These are phyloP conservation scores for Drosophila gaucha DNA, from an alignment of 2,888 invertebrate species.

Conservation along the genomic window DNA sequence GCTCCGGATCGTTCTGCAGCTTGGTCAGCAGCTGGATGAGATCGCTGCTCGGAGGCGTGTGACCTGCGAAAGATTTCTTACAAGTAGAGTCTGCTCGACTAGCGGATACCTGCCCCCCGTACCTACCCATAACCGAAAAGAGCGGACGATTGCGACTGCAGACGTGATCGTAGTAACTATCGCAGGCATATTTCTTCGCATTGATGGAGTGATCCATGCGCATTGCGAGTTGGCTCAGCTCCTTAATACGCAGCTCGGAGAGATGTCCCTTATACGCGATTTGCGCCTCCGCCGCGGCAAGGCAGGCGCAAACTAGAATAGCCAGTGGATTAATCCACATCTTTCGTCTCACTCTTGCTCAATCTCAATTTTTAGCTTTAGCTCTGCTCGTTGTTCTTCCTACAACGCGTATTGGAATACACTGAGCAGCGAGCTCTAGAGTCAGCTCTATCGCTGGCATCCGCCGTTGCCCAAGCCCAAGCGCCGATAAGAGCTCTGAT, in stretches of 20 bases:
- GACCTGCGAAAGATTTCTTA: constrained; percentile 58
- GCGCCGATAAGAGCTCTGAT: constrained; percentile 44
- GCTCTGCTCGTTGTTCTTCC: constrained; percentile 19
- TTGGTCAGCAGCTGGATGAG: constrained; percentile 75
- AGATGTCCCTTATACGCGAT: constrained; percentile 72
- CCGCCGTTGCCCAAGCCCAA: constrained; percentile 40
- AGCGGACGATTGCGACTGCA: constrained; percentile 81
- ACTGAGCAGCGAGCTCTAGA: constrained; percentile 35
- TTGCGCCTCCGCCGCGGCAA: constrained; percentile 46
- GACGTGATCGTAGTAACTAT: constrained; percentile 81
- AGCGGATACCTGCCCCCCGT: too few relatives aligned
- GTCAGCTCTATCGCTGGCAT: constrained; percentile 36
- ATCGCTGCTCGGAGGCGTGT: constrained; percentile 69
- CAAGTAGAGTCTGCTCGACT: too few relatives aligned
- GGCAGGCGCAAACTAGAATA: constrained; percentile 28
- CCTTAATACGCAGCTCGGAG: constrained; percentile 78
- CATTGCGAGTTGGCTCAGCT: constrained; percentile 71
- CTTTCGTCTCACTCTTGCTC: not conserved
- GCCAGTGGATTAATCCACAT: constrained; percentile 29
- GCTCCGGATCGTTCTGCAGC: constrained; percentile 73
- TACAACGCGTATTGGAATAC: constrained; percentile 21
- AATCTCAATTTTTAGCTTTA: not conserved
- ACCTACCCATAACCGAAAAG: constrained; percentile 81
- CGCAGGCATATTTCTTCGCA: constrained; percentile 77
- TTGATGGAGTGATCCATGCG: constrained; percentile 77